These are phyloP conservation scores for Ciconia maguari DNA, from an alignment of 2,113 vertebrate species.

Conservation along the genomic window DNA sequence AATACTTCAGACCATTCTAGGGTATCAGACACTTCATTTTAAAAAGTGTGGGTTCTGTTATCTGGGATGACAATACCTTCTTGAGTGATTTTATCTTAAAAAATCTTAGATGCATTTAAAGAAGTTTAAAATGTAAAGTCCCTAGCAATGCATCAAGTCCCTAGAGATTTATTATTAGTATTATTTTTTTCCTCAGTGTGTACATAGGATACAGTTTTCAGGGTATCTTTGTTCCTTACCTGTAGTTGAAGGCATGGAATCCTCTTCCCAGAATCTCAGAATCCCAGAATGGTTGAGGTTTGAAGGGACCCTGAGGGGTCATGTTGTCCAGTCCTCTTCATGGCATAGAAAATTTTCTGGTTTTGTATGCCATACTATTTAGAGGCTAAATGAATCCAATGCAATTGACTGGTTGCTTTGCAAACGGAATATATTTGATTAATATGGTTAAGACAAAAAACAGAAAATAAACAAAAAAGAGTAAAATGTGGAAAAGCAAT, in stretches of 20 bases:
- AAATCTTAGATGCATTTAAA: not conserved
- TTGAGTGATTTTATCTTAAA: not conserved
- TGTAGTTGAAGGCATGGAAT: not conserved
- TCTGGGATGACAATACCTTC: not conserved
- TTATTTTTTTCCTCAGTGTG: not conserved
- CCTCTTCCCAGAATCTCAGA: not conserved
- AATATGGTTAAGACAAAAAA: not conserved
- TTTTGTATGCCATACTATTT: not conserved
- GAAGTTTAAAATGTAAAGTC: not conserved
- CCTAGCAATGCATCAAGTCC: not conserved
- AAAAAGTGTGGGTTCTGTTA: not conserved
- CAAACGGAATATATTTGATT: not conserved
- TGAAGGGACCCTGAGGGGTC: not conserved
- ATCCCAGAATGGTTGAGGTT: not conserved
- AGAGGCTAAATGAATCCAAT: not conserved
- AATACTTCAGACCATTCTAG: not conserved
- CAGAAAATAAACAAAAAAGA: not conserved
- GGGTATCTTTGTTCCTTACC: not conserved
- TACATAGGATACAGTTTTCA: not conserved
- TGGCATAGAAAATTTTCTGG: not conserved
- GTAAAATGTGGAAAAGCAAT: not conserved
- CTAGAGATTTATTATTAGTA: not conserved
- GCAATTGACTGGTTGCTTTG: not conserved
- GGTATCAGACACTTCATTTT: not conserved
- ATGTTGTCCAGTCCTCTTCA: not conserved